Evolutionary conservation across 2,888 invertebrate species (phyloP).

Genomic region (Asteroscopus sphinx): DNA sequence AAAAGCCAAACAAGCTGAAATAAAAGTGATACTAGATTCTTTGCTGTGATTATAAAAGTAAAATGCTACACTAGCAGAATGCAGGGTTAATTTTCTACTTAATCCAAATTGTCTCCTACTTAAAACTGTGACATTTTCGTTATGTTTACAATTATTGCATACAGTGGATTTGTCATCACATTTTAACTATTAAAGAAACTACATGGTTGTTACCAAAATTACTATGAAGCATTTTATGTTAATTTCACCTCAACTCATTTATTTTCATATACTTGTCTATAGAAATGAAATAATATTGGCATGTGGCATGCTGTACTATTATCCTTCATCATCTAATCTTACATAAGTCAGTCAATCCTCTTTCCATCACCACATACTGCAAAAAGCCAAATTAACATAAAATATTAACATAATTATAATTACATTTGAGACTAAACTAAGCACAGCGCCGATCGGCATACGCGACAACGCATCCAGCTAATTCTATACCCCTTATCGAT

Average conservation of each 20-base stretch:
- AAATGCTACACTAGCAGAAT: constrained; percentile 39
- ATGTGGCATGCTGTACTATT: constrained; percentile 76
- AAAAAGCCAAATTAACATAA: constrained; percentile 74
- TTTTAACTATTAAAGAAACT: constrained; percentile 45
- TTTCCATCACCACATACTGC: constrained; percentile 70
- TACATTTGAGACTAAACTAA: constrained; percentile 87
- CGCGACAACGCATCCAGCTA: constrained; percentile 76
- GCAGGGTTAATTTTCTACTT: constrained; percentile 43
- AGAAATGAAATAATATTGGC: constrained; percentile 74
- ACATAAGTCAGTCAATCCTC: constrained; percentile 83
- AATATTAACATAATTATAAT: constrained; percentile 74
- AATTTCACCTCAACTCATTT: constrained; percentile 45
- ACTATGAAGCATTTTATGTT: constrained; percentile 67
- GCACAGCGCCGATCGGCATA: constrained; percentile 81
- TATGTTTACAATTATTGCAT: constrained; percentile 69
- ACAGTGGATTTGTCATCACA: constrained; percentile 59
- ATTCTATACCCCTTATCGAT: constrained; percentile 71
- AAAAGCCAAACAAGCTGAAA: constrained; percentile 41
- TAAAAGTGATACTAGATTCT: constrained; percentile 15
- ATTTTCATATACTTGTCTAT: constrained; percentile 53
- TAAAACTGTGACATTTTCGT: constrained; percentile 27
- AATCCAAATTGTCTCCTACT: constrained; percentile 28
- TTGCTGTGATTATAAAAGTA: constrained; percentile 15
- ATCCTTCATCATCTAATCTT: constrained; percentile 73
- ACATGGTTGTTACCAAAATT: constrained; percentile 56